Conservation (phyloP, 2,888 invertebrate species). For the Heliconius ethilla region DNA sequence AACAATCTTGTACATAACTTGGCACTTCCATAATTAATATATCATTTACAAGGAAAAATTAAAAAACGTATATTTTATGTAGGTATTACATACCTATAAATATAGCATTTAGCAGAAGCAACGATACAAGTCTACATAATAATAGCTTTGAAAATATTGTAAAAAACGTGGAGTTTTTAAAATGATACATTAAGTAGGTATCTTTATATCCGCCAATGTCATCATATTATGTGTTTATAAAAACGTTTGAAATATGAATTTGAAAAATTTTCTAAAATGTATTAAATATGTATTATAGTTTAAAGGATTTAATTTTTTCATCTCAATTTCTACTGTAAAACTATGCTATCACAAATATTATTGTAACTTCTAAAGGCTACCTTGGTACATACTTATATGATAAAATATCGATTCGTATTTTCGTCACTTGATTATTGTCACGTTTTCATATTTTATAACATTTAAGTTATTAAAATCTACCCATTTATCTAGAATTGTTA, state of each 20-base stretch:
- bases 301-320: neutral
- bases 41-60: neutral
- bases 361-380: constrained; percentile 30
- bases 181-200: neutral
- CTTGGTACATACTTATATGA: constrained; percentile 23
- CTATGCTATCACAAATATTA: constrained; percentile 40
- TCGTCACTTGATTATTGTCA: constrained; percentile 51
- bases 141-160: no score
- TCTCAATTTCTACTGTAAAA: constrained; percentile 28
- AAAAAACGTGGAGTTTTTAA: no score
- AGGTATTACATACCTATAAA: no score
- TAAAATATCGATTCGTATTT: constrained; percentile 32
- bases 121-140: no score
- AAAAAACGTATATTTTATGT: neutral
- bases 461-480: constrained; percentile 19
- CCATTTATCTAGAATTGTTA: constrained; percentile 18
- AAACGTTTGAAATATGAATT: no score
- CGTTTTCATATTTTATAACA: constrained; percentile 40
- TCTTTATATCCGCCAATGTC: neutral
- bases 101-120: no score
- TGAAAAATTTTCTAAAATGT: neutral
- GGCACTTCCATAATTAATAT: constrained; percentile 6
- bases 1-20: neutral
- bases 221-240: no score
- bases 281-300: neutral